A percentile compares a stretch with the other conserved stretches of the same genome.
phyloP scores from a whole-genome alignment of 1,140 invertebrate genomes.

The Bombus confusus region DNA sequence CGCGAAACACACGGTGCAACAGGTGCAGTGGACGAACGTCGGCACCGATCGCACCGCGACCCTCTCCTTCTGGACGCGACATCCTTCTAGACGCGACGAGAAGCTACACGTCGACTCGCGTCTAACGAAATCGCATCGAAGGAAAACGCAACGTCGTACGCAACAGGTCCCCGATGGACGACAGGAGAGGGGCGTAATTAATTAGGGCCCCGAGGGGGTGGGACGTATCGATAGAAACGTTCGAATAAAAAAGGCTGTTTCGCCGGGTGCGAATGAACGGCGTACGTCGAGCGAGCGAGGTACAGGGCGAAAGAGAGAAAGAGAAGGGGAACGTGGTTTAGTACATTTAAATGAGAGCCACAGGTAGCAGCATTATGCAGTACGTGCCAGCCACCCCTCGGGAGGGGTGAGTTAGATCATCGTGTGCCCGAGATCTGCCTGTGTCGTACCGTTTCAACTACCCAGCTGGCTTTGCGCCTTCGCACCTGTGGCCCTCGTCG shows the following conservation, averaged over 20 bases:
- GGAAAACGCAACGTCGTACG: background rate
- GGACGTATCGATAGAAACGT: slow-evolving; percentile 58
- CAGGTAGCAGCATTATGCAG: slow-evolving; percentile 78
- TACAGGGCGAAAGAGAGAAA: slow-evolving; percentile 18
- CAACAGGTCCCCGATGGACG: slow-evolving; percentile 49
- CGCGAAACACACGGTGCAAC: slow-evolving; percentile 58
- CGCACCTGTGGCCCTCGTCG: slow-evolving; percentile 59
- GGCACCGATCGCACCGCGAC: background rate
- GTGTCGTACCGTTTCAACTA: slow-evolving; percentile 65
- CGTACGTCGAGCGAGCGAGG: slow-evolving; percentile 20
- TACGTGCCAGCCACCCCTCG: slow-evolving; percentile 74
- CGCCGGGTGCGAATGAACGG: slow-evolving; percentile 19
- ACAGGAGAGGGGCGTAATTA: background rate
- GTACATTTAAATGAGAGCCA: slow-evolving; percentile 79
- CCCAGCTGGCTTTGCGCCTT: slow-evolving; percentile 64
- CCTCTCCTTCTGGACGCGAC: background rate
- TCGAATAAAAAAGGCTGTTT: slow-evolving; percentile 59
- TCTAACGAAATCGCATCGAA: background rate
- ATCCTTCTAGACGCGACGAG: background rate
- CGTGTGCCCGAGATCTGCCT: slow-evolving; percentile 60
- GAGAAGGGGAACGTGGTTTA: slow-evolving; percentile 66
- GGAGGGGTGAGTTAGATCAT: slow-evolving; percentile 75
- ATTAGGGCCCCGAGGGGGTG: background rate
- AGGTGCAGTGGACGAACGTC: slow-evolving; percentile 57
- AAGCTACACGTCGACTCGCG: background rate